Base-by-base conservation (phyloP, 1,140 invertebrate species). In the Bombus consobrinus region DNA sequence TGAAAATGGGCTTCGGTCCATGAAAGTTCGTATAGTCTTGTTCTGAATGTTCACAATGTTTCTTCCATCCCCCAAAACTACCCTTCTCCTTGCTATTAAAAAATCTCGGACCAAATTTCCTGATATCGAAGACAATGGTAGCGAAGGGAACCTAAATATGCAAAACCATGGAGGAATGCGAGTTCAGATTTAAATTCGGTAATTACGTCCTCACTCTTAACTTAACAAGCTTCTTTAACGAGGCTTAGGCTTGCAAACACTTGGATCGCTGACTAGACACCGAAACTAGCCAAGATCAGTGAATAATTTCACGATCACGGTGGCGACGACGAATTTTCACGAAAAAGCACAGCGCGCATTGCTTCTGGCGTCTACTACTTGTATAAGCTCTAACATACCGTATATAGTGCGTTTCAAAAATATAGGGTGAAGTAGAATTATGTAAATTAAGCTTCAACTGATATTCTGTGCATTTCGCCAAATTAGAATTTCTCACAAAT, bases 281-380 rank as follows among this genome's bases (percentile, higher is more conserved):
- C 74, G 34, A 59, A 18, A 34, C 25, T 25, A 4, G 22, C 9
- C 13, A 22, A 9, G n/a, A 22, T 32, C 28, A n/a, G 37, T 81
- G 84, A 85, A 85, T 85, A 85, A 85, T 85, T 85, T 72, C 57
- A n/a, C 57, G 53, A 85, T 85, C 57, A 39, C 43, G 15, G n/a
- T 28, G 73, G 37, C 81, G 43, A 28, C 83, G 75, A 59, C 69
- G 68, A 74, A 85, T 81, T 86, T 89, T 72, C 84, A 83, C 86
- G 68, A 85, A 85, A 85, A 85, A 80, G 39, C 68, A 41, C 37
- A n/a, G 2, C 13, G n/a, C n/a, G 9, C 8, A 37, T 68, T 34
- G 66, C 32, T 68, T 18, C 32, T 34, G 15, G 32, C 15, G n/a
- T 66, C 2, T 34, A 66, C n/a, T 34, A 66, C 32, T 62, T 28